Base-by-base conservation (phyloP, 2,113 vertebrate genomes). In the Todiramphus saurophagus region DNA sequence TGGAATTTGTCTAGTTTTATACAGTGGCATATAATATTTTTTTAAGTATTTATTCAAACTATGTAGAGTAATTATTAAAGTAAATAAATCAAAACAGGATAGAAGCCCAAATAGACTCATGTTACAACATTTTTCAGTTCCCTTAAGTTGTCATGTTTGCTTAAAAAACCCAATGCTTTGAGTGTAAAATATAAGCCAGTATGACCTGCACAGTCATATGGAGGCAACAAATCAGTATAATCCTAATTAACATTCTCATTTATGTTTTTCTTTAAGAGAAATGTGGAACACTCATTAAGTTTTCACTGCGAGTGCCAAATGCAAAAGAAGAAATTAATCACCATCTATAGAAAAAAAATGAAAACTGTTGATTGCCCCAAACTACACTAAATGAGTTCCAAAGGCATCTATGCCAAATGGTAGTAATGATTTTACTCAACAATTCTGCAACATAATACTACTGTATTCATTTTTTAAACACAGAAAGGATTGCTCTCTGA, bases 181-280 rank as follows among this genome's bases (percentile, higher is more conserved):
- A 93, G 56, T 81, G 69, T 64, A 89, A 81, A 90, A 86, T 77
- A 60, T 8, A 94, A 94, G 51, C 19, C 37, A 59, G 13, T 74
- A 60, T 70, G 87, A 91, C 67, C 78, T 93, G 93, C 91, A 58
- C 39, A 76, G 58, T 28, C 25, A 92, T 76, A 56, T 83, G 59
- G 31, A 90, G 55, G 64, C 60, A 88, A 81, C 35, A 89, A 70
- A 94, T 72, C 63, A 72, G 44, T 76, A 46, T 35, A 91, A 92
- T 68, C 24, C 66, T 51, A 92, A 94, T 78, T 87, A 95, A 44
- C 48, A 87, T 82, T 89, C 69, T 93, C 66, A 87, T 87, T 84
- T 92, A 77, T 37, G 39, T 68, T 92, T 55, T 80, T 87, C 95
- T 84, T 92, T 87, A 83, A 92, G 53, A 87, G 85, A 82, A 92